A percentile compares a stretch with the other conserved stretches of the same genome.
Evolutionary conservation across 2,888 invertebrate species (phyloP).

Genomic region (Plebejus argus): DNA sequence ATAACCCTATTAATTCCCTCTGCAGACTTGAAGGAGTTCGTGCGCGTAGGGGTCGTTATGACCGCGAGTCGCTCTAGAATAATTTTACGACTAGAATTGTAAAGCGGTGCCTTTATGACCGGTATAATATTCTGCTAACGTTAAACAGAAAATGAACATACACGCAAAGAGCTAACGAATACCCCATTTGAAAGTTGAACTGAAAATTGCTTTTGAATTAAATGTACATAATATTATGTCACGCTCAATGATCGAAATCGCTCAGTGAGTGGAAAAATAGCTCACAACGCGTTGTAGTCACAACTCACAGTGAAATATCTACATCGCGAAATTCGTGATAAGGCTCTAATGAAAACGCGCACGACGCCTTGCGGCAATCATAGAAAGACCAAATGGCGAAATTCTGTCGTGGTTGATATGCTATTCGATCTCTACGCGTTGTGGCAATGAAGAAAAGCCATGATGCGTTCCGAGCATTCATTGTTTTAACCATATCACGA

Average conservation of each 20-base stretch:
- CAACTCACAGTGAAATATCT: too few relatives aligned
- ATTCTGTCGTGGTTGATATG: too few relatives aligned
- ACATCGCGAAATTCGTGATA: too few relatives aligned
- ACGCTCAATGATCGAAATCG: neutral
- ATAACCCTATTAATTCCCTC: constrained; percentile 78
- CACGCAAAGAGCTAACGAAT: neutral
- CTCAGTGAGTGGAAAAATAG: too few relatives aligned
- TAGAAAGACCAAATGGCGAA: too few relatives aligned
- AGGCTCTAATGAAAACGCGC: too few relatives aligned
- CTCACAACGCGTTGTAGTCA: too few relatives aligned
- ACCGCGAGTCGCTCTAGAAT: constrained; percentile 44
- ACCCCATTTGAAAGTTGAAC: neutral
- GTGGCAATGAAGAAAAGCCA: too few relatives aligned
- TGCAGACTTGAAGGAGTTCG: constrained; percentile 59
- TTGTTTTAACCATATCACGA: too few relatives aligned
- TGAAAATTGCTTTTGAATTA: neutral
- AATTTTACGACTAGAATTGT: constrained; percentile 42
- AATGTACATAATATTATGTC: neutral
- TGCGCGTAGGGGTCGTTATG: constrained; percentile 40
- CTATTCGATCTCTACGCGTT: too few relatives aligned
- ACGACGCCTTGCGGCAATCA: too few relatives aligned
- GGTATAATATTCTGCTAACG: neutral
- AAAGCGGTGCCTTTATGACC: constrained; percentile 30
- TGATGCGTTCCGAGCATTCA: too few relatives aligned
- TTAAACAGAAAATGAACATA: neutral